Base-by-base conservation (phyloP, 2,888 invertebrate species). In the Marronus borbonicus region DNA sequence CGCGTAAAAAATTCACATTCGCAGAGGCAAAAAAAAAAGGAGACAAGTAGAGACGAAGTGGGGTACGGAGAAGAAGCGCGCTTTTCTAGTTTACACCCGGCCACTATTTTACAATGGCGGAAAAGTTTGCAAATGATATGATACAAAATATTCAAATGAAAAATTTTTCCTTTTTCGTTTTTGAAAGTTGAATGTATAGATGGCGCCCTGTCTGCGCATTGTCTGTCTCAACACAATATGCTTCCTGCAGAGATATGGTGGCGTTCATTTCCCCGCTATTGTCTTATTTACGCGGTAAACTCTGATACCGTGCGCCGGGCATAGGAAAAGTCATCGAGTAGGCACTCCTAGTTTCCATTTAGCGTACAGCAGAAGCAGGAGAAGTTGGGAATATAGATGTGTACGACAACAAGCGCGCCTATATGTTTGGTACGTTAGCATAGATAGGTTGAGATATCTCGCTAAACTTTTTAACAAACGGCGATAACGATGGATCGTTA, bases 191-290 rank as follows among this genome's bases (percentile, higher is more conserved):
- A 66, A 76, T 76, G 76, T 80, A 84, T 80, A 84, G 85, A 85
- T 85, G 85, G 85, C 82, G 84, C 75, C 52, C 80, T 81, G 79
- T 82, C 79, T 65, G 82, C 78, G 83, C 83, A 83, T 85, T 85
- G 84, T 85, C 80, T 82, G 78, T 78, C 75, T 78, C 75, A 79
- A 80, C 81, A 86, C 86, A 86, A 86, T 86, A 83, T 84, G 85
- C 84, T 86, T 86, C 86, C 86, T 86, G 86, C 79, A 80, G 82
- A 85, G 86, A 87, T 86, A 87, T 83, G 86, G 84, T 83, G 83
- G 80, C 85, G 84, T 87, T 87, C 86, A 87, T 87, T 87, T 87
- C 87, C 86, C 85, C 79, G 83, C 84, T 83, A 84, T 87, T 87
- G 87, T 87, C 86, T 86, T 85, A 84, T 76, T 80, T 78, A 75